Percentiles rank a stretch among this genome's conserved stretches.
Evolutionary conservation across 2,113 vertebrate genomes (phyloP).

Genomic region (Macquaria ambigua): DNA sequence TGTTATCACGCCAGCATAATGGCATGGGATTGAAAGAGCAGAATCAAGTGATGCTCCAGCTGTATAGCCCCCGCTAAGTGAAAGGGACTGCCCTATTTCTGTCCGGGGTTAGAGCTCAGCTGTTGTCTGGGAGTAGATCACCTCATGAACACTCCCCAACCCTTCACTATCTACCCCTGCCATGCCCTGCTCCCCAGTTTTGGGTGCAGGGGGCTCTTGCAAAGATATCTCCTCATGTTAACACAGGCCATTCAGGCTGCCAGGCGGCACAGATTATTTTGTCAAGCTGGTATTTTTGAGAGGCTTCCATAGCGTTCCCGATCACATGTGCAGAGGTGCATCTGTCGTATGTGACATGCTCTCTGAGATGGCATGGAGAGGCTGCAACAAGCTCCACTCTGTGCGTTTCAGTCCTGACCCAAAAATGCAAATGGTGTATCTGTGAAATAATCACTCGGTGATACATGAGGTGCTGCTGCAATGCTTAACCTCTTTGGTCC

Average conservation of each 20-base stretch:
- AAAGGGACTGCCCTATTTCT: conserved; percentile 78
- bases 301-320: not conserved
- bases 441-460: not conserved
- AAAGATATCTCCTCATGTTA: conserved; percentile 9
- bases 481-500: conserved; percentile 26
- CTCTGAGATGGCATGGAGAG: not conserved
- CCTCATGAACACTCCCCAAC: conserved; percentile 37
- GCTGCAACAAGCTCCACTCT: conserved; percentile 24
- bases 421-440: not conserved
- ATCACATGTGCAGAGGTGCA: not conserved
- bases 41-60: conserved; percentile 60
- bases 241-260: not conserved
- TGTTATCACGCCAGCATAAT: conserved; percentile 53
- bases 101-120: conserved; percentile 77
- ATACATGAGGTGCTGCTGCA: conserved; percentile 5
- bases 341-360: conserved; percentile 12
- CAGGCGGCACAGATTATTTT: not conserved
- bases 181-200: conserved; percentile 18
- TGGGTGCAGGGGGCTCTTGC: conserved; percentile 13
- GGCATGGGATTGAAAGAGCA: conserved; percentile 50
- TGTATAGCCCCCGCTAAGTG: conserved; percentile 61
- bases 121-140: conserved; percentile 78
- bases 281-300: not conserved
- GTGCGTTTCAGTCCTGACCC: conserved; percentile 1
- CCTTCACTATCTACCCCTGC: conserved; percentile 9